Evolutionary conservation across 2,113 vertebrate species (phyloP).

Genomic region (Willisornis vidua): DNA sequence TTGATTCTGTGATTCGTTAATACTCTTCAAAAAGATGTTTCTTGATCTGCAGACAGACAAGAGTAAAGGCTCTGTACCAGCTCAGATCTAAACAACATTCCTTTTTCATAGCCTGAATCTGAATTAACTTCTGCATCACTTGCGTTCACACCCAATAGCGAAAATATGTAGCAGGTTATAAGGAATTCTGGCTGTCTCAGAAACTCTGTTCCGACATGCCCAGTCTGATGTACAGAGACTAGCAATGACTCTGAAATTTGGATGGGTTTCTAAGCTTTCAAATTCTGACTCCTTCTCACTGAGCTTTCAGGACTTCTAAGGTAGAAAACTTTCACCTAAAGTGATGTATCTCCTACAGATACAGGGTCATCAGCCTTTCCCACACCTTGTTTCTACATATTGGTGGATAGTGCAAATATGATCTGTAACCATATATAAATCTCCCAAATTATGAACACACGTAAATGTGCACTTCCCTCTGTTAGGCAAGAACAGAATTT

Average conservation of each 20-base stretch:
- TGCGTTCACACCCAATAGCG: not conserved
- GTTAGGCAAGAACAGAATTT: not conserved
- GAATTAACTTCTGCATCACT: not conserved
- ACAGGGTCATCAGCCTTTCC: not conserved
- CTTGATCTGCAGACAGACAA: not conserved
- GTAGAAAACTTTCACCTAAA: not conserved
- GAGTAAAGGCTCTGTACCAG: not conserved
- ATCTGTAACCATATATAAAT: not conserved
- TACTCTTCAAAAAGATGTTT: not conserved
- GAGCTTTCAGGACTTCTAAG: rapidly evolving
- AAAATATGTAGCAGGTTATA: not conserved
- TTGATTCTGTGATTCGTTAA: not conserved
- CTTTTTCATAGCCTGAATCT: not conserved
- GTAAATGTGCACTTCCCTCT: not conserved
- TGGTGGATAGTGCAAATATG: not conserved
- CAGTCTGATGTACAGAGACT: not conserved
- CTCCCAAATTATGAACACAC: not conserved
- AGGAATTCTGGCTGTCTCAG: not conserved
- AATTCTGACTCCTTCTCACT: not conserved
- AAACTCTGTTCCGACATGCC: not conserved
- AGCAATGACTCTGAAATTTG: not conserved
- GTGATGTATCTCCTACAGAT: not conserved
- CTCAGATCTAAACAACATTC: not conserved
- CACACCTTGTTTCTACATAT: not conserved
- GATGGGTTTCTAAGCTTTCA: not conserved